Base-by-base conservation (phyloP, 2,888 invertebrate species). In the Pardosa pseudoannulata region DNA sequence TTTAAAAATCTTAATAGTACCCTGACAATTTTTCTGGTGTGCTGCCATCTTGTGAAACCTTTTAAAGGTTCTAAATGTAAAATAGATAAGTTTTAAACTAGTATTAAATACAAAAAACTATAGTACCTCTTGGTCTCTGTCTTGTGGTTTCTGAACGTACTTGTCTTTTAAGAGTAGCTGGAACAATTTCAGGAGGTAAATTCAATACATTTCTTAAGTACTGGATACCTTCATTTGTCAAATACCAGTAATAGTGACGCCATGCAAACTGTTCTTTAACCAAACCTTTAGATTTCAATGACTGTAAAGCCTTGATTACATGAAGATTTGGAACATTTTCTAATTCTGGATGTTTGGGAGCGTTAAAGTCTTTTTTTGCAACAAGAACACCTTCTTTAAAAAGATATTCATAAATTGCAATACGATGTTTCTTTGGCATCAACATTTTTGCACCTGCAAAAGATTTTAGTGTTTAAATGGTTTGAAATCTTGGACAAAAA, bases 191-290 rank as follows among this genome's bases (percentile, higher is more conserved):
- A 89, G 98, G 95, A 9, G 99, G 99, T 91, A 99, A 94, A 91
- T 99, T 98, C 89, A 99, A 94, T 93, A 96, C 98, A 91, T 96
- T 96, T 89, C 99, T 94, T 89, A 99, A 93, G 92, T 97, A 99
- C 92, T 97, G 96, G 92, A 99, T 99, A 90, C 99, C 99, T 91
- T 98, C 97, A 92, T 99, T 99, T 89, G 98, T 99, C 90, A 99
- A 93, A 93, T 97, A 98, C 98, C 99, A 99, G 92, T 99, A 99
- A 91, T 96, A 99, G 92, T 99, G 99, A 91, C 99, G 95, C 99
- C 99, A 99, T 3, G 99, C 98, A 92, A 99, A 99, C 93, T 99
- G 99, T 94, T 99, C 99, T 92, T 96, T 97, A n/a, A 99, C 99
- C 91, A 95, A 96, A 87, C 98, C 99, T 92, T 96, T 94, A 2